These are phyloP conservation scores for Onychostruthus taczanowskii DNA, from an alignment of 2,113 vertebrate genomes.

Conservation along the genomic window DNA sequence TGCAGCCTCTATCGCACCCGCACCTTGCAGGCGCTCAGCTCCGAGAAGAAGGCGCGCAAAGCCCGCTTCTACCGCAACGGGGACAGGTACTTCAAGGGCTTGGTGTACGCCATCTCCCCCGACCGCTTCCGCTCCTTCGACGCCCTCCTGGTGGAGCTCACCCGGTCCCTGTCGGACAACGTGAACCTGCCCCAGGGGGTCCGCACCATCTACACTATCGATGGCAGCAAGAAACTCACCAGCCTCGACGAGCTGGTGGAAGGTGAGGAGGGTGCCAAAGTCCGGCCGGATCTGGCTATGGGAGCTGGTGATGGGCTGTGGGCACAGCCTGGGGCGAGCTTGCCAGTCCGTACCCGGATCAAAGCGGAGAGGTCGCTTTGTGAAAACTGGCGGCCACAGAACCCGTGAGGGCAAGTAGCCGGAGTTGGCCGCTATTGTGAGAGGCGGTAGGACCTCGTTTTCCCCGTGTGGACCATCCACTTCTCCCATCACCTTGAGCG, in stretches of 20 bases:
- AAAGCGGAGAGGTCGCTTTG: not conserved
- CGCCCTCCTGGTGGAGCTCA: constrained; percentile 92
- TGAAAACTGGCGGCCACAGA: rapidly evolving
- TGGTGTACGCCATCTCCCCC: constrained; percentile 91
- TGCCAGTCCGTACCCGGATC: rapidly evolving
- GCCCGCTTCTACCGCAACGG: constrained; percentile 97
- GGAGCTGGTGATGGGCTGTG: not conserved
- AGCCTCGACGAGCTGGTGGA: constrained; percentile 91
- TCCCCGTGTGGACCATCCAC: rapidly evolving
- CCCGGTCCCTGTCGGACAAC: constrained; percentile 91
- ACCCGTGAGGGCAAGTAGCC: rapidly evolving
- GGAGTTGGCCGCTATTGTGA: not conserved
- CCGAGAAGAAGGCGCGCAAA: constrained; percentile 92
- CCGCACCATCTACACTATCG: constrained; percentile 87
- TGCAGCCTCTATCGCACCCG: constrained; percentile 97
- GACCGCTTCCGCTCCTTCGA: constrained; percentile 95
- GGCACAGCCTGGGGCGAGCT: not conserved
- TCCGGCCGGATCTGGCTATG: rapidly evolving
- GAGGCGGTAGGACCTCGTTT: rapidly evolving
- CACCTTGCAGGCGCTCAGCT: constrained; percentile 93
- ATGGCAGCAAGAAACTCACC: constrained; percentile 86
- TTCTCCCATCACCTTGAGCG: not conserved
- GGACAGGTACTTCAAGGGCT: constrained; percentile 94
- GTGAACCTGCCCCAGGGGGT: constrained; percentile 95
- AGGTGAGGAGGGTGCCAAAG: constrained; percentile 73